Conservation (phyloP, 1,140 invertebrate species). For the Philotrypesis tridentata region DNA sequence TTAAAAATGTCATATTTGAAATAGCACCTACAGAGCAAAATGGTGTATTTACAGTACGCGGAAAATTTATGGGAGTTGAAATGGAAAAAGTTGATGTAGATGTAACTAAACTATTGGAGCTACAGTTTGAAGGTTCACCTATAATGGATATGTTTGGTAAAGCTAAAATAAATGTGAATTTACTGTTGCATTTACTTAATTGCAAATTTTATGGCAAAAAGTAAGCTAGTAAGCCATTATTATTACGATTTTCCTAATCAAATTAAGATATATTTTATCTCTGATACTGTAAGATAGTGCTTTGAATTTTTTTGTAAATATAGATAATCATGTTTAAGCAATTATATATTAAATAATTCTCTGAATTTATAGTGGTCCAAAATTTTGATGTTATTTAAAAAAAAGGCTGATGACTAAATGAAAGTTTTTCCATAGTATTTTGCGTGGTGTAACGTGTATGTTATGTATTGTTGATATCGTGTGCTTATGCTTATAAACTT, state of each 20-base stretch:
- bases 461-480: conserved; percentile 1
- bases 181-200: conserved; percentile 84
- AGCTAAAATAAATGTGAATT: conserved; percentile 86
- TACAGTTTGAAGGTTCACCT: conserved; percentile 86
- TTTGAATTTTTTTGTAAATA: not conserved
- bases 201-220: conserved; percentile 85
- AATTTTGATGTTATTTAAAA: not conserved
- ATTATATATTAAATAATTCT: not conserved
- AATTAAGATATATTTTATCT: not conserved
- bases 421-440: not conserved
- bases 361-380: not conserved
- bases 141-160: conserved; percentile 88
- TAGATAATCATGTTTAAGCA: not conserved
- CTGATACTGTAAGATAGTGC: not conserved
- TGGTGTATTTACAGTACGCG: conserved; percentile 83
- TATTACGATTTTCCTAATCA: not conserved
- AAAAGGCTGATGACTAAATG: conserved; percentile 29
- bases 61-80: conserved; percentile 87
- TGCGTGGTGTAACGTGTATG: not conserved
- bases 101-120: conserved; percentile 84
- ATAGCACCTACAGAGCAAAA: conserved; percentile 81
- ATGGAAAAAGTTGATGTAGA: conserved; percentile 86
- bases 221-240: conserved; percentile 33
- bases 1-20: conserved; percentile 87
- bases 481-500: conserved; percentile 31